Conservation (phyloP, 64 coral and sea anemone genomes). For the Montipora cactus region DNA sequence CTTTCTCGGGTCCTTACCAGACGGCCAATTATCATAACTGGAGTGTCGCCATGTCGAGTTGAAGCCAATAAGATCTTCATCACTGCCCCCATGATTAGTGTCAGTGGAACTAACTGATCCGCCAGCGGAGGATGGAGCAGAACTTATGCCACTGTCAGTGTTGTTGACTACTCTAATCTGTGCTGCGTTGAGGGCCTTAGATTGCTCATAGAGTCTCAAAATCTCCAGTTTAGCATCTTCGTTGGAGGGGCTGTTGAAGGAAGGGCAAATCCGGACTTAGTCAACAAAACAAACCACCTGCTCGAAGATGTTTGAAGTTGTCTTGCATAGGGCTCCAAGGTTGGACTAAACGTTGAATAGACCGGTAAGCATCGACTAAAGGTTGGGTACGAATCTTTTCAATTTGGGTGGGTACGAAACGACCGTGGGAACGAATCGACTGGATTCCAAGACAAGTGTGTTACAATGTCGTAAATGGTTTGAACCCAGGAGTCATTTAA, state of each 20-base stretch:
- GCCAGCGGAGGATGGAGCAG: constrained; percentile 83
- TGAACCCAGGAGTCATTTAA: too few species aligned
- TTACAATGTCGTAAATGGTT: too few species aligned
- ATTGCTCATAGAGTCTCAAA: constrained; percentile 81
- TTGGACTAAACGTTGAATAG: too few species aligned
- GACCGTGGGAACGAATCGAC: too few species aligned
- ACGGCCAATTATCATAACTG: constrained; percentile 41
- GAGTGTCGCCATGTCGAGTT: constrained; percentile 48
- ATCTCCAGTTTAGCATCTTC: constrained; percentile 74
- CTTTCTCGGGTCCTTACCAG: neutral
- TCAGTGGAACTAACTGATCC: constrained; percentile 96
- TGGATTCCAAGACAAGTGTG: too few species aligned
- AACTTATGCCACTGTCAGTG: constrained; percentile 89
- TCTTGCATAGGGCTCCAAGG: too few species aligned
- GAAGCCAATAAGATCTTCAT: constrained; percentile 87
- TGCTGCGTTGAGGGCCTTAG: constrained; percentile 53
- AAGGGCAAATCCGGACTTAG: neutral
- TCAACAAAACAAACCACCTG: neutral
- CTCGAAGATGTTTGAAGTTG: too few species aligned
- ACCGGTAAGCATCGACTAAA: too few species aligned
- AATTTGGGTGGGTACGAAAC: too few species aligned
- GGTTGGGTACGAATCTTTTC: too few species aligned
- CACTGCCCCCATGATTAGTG: constrained; percentile 90
- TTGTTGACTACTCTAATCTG: constrained; percentile 56
- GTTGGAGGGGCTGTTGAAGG: constrained; percentile 8